Evolutionary conservation across 2,888 invertebrate species (phyloP), one percentile per base, ranked within the genome.

Genomic region (Lathronympha strigana): DNA sequence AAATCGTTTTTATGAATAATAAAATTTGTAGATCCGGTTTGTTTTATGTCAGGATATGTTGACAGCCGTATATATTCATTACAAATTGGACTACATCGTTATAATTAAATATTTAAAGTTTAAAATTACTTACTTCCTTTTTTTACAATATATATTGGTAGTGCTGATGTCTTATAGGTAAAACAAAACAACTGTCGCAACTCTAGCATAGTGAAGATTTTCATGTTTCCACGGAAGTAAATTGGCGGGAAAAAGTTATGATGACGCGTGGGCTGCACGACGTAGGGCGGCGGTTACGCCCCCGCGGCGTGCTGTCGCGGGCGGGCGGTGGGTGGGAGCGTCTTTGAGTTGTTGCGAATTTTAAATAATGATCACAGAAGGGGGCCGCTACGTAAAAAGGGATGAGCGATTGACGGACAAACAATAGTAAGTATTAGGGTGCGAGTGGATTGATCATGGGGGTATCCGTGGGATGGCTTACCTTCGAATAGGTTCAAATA

Each of bases 221-320:
- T 23, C 1, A 53, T 36, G 23, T 36, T 23, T 36, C 19, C 4
- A 13, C 45, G 19, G n/a, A 60, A 63, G 19, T 23, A 60, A 74
- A 67, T 83, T 85, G 83, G 82, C 83, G 82, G 81, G 83, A 85
- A 88, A 82, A 82, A 81, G 78, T 82, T 77, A 68, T 71, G 74
- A 74, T 73, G 69, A 77, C 71, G 75, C 73, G 73, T 72, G 71
- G 73, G 68, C 79, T 77, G 81, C 79, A 83, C 77, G 81, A 80
- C 78, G 82, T 87, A 90, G 90, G 91, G 91, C 90, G 90, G 90
- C 82, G 90, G 90, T 87, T 80, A 90, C 90, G 90, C 90, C 90
- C 90, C 87, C 89, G 83, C 87, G 84, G 77, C 67, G 47, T 73
- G 72, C 71, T 77, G 78, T 78, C 82, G 78, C 88, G 88, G 88